phyloP scores from a whole-genome alignment of 2,888 invertebrate species.

The Vanessa cardui region DNA sequence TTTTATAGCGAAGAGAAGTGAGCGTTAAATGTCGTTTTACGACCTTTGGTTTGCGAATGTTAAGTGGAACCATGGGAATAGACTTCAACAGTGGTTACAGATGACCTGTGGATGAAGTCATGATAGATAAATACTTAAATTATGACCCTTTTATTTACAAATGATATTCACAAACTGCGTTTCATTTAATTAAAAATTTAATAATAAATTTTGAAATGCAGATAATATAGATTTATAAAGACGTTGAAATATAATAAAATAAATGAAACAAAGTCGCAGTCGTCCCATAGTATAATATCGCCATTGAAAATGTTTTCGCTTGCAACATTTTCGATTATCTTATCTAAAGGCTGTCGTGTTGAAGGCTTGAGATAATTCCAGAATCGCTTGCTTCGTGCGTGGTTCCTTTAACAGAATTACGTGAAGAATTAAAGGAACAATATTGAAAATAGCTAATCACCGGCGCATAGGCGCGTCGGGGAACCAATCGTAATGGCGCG shows the following conservation, averaged over 20 bases:
- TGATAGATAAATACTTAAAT: background rate
- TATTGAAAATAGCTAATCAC: constrained; percentile 68
- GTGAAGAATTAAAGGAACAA: constrained; percentile 40
- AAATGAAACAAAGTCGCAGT: background rate
- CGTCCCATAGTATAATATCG: background rate
- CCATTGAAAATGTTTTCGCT: constrained; percentile 9
- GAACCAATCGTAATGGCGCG: constrained; percentile 77
- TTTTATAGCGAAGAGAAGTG: constrained; percentile 31
- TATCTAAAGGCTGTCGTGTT: constrained; percentile 32
- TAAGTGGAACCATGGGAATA: constrained; percentile 66
- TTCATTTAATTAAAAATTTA: no score
- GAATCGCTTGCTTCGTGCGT: constrained; percentile 13
- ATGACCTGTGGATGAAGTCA: constrained; percentile 13
- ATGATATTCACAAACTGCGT: no score
- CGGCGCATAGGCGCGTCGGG: constrained; percentile 61
- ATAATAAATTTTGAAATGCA: no score
- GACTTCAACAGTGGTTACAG: constrained; percentile 45
- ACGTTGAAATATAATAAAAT: background rate
- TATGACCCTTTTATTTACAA: background rate
- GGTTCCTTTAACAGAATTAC: constrained; percentile 23
- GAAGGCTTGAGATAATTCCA: constrained; percentile 19
- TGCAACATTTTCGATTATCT: constrained; percentile 29
- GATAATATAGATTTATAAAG: background rate
- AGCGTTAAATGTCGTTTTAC: constrained; percentile 54
- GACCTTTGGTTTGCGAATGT: constrained; percentile 68